These are phyloP conservation scores for Phasianus colchicus DNA, from an alignment of 2,113 vertebrate genomes.

Conservation along the genomic window DNA sequence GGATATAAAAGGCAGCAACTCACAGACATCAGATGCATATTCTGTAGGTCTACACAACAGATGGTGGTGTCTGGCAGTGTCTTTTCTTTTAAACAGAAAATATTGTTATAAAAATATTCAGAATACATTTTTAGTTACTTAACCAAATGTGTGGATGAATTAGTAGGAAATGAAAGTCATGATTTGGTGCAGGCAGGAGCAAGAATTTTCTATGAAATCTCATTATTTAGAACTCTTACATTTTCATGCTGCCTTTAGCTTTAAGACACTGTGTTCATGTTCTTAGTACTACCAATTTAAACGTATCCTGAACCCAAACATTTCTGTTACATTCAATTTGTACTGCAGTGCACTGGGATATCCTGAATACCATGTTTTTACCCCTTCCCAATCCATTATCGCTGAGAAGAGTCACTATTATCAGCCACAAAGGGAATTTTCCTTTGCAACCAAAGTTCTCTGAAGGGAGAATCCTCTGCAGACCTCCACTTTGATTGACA, in stretches of 20 bases:
- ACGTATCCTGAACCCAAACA: constrained; percentile 41
- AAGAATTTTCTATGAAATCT: constrained; percentile 65
- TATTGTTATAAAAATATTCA: constrained; percentile 85
- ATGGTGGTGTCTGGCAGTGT: constrained; percentile 83
- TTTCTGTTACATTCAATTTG: constrained; percentile 70
- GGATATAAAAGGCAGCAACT: constrained; percentile 76
- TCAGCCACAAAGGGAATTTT: constrained; percentile 73
- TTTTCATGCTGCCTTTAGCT: constrained; percentile 18
- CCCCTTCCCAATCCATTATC: constrained; percentile 55
- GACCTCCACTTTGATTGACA: constrained; percentile 77
- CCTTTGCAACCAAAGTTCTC: constrained; percentile 72
- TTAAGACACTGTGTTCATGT: constrained; percentile 3
- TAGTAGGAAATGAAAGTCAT: constrained; percentile 71
- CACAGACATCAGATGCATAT: constrained; percentile 79
- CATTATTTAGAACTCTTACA: constrained; percentile 47
- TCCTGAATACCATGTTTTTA: constrained; percentile 54
- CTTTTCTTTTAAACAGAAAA: constrained; percentile 81
- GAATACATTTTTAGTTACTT: constrained; percentile 82
- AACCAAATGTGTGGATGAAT: constrained; percentile 78
- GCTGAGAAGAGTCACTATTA: constrained; percentile 68
- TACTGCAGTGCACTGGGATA: constrained; percentile 45
- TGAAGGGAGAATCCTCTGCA: constrained; percentile 76
- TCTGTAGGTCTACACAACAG: constrained; percentile 82
- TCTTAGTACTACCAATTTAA: constrained; percentile 37
- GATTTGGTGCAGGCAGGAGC: constrained; percentile 21